Evolutionary conservation across 2,113 vertebrate genomes (phyloP), one percentile per base, ranked within the genome.

Genomic region (Scortum barcoo): DNA sequence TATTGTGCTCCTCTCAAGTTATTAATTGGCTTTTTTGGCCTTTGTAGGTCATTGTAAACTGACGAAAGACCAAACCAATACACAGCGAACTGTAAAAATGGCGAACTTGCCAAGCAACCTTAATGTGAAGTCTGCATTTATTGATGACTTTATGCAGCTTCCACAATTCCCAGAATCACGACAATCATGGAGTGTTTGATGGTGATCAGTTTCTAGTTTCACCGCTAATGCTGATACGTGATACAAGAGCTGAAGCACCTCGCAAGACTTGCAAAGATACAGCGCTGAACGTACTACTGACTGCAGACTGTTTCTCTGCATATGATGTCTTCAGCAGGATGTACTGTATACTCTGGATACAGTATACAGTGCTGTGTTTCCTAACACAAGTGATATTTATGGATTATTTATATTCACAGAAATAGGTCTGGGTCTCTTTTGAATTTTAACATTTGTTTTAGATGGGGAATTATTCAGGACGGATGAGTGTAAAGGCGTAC

Each of bases 141-240:
- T 22, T 16, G 11, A 36, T 0, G 0, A 6, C 11, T 24, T 53
- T 44, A 33, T 54, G 48, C 8, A 17, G 16, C 28, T 38, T 61
- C 1, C 10, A 30, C 19, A 19, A 28, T 53, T 60, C 4, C 38
- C n/a, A 60, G 46, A 58, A 68, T 57, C 20, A 26, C 9, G 19
- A 5, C 33, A 42, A 44, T 61, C 9, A 42, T 16, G 1, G 38
- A 9, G 46, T 42, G 60, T 63, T 76, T 57, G 42, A 24, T 72
- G 2, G 8, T 26, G 67, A 48, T 33, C 46, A 66, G 42, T 83
- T 60, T 72, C 28, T 42, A 72, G 50, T 66, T 65, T 58, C 80
- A 63, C 57, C 54, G n/a, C 14, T 66, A 22, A 74, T 50, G 9
- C 76, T 56, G 82, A 62, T 44, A 75, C 65, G 2, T 56, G 63